phyloP scores from a whole-genome alignment of 1,140 invertebrate species.

The Drosophila murphyi region DNA sequence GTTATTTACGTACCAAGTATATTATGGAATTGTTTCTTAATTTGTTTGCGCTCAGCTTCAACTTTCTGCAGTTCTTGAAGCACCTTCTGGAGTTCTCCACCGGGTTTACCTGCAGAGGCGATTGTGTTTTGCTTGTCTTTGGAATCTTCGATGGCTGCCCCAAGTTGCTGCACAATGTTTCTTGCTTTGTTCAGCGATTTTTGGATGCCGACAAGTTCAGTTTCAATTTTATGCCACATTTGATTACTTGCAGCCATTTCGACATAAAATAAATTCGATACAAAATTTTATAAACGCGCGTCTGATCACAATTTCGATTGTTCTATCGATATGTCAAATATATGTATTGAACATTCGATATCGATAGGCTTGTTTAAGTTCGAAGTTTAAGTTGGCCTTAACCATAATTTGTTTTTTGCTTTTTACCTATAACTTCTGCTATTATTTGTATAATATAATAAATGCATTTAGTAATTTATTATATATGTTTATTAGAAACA shows the following conservation, averaged over 20 bases:
- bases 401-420: too few relatives aligned
- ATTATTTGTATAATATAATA: too few relatives aligned
- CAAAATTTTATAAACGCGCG: slow-evolving; percentile 15
- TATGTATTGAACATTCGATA: background rate
- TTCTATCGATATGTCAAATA: background rate
- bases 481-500: too few relatives aligned
- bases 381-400: too few relatives aligned
- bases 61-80: background rate
- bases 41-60: slow-evolving; percentile 3
- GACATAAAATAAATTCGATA: slow-evolving; percentile 1
- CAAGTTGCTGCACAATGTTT: background rate
- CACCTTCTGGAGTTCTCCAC: background rate
- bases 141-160: background rate
- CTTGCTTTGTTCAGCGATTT: background rate
- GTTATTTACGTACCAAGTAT: background rate
- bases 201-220: background rate
- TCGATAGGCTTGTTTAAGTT: background rate
- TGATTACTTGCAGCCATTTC: background rate
- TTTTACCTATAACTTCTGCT: too few relatives aligned
- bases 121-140: background rate
- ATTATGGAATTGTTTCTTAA: background rate
- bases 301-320: slow-evolving; percentile 2
- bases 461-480: too few relatives aligned
- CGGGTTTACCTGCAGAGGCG: background rate
- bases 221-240: background rate